Evolutionary conservation across 2,113 vertebrate species (phyloP).

Genomic region (Neopipo cinnamomea): DNA sequence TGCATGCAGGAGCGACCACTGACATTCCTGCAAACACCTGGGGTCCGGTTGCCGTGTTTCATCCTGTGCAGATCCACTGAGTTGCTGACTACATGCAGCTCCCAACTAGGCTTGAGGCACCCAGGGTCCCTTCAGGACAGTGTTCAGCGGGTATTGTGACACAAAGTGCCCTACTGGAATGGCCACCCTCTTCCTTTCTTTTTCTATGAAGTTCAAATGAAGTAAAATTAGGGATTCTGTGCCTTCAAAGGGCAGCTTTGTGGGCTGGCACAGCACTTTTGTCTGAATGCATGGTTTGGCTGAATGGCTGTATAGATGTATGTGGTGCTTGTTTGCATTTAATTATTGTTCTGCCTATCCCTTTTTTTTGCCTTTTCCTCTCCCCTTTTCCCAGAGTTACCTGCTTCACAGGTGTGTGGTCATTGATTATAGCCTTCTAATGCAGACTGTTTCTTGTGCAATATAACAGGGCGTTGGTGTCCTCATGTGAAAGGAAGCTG

Average conservation of each 20-base stretch:
- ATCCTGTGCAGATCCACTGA: neutral
- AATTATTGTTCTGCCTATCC: neutral
- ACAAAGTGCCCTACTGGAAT: neutral
- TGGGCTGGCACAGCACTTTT: neutral
- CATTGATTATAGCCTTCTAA: neutral
- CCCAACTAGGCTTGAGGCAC: neutral
- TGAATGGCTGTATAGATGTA: neutral
- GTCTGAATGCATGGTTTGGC: neutral
- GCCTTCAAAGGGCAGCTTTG: neutral
- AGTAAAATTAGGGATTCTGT: neutral
- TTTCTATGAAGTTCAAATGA: neutral
- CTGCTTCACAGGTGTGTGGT: neutral
- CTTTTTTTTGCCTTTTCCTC: neutral
- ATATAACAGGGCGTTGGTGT: neutral
- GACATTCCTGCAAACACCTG: neutral
- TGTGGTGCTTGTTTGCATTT: neutral
- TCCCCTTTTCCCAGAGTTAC: neutral
- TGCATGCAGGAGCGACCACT: neutral
- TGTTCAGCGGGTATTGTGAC: neutral
- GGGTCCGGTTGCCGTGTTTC: neutral
- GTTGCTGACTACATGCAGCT: neutral
- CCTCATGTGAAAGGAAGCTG: neutral
- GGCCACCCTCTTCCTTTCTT: neutral
- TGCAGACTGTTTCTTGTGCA: neutral
- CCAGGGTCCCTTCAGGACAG: neutral